Evolutionary conservation across 23 tunicate species (phyloP), one percentile per base, ranked within the genome.

Genomic region (Clavelina lepadiformis): DNA sequence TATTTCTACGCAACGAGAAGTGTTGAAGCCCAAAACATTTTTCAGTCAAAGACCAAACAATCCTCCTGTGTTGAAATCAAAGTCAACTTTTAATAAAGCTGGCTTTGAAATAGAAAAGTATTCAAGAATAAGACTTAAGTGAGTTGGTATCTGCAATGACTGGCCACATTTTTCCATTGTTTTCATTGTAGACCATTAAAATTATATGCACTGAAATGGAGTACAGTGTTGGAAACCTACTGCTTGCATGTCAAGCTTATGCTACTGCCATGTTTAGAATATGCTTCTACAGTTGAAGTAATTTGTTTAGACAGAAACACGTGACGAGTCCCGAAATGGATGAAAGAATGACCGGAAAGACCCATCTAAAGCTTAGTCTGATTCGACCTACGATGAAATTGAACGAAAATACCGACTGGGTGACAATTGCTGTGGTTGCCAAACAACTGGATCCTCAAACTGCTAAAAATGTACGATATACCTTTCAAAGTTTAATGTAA

Each of bases 401-500:
- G 28, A 25, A 75, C 2, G 89, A 71, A 37, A 77, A 89, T 28
- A 69, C 35, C 0, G 97, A 89, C 50, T 89, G 97, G 97, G 89
- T 81, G 37, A 89, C 97, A 2, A 63, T 89, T 64, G 97, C 85
- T 13, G 83, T 80, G 0, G 82, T 89, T 44, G 73, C 85, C 31
- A 89, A 81, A 46, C 79, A 81, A 58, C 31, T 81, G 51, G 85
- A 89, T 34, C 89, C 91, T 5, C 97, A 89, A 56, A 61, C 86
- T 18, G 78, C 89, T 15, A 89, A 89, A 70, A 81, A 89, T 76
- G 92, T 82, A 71, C 21, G 70, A 8, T 35, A 36, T 18, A 7
- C 27, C 23, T 20, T 6, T 26, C 49, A 41, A 11, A 11, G 15
- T 11, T 11, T 41, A 15, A 11, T 41, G 49, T 41, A 41, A 41